Conservation (phyloP, 2,797 vertebrate species). For the Sebastes kiyomatsui region DNA sequence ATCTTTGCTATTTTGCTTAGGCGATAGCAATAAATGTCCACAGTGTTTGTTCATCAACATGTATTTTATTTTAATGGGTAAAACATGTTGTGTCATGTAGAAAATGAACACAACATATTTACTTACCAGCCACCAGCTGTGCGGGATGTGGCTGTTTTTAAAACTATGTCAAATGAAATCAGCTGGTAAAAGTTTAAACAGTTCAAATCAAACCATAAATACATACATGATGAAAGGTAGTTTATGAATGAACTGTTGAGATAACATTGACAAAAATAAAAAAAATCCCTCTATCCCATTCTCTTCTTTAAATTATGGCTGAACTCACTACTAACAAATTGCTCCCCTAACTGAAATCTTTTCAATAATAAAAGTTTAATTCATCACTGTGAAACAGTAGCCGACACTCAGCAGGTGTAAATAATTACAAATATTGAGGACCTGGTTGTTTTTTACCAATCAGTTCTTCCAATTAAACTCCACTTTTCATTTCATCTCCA, state of each 20-base stretch:
- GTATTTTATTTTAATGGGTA: neutral
- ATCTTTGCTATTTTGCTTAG: neutral
- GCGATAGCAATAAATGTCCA: slow-evolving; percentile 1
- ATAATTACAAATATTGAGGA: neutral
- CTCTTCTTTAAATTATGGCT: neutral
- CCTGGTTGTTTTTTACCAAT: neutral
- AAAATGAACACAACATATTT: neutral
- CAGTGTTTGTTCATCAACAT: neutral
- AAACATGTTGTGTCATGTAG: neutral
- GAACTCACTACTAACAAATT: neutral
- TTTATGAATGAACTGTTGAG: neutral
- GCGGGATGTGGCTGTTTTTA: neutral
- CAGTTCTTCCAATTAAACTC: neutral
- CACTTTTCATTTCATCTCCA: neutral
- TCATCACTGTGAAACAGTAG: neutral
- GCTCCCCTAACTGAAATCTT: neutral
- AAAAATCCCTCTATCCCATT: neutral
- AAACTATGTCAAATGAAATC: neutral
- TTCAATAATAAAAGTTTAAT: neutral
- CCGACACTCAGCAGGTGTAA: neutral
- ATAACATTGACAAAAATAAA: neutral
- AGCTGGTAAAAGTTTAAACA: neutral
- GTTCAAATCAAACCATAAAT: neutral
- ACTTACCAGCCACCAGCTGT: neutral
- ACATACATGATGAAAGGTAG: neutral